Evolutionary conservation across 1,140 invertebrate genomes (phyloP).

Genomic region (Eurytemora carolleeae): DNA sequence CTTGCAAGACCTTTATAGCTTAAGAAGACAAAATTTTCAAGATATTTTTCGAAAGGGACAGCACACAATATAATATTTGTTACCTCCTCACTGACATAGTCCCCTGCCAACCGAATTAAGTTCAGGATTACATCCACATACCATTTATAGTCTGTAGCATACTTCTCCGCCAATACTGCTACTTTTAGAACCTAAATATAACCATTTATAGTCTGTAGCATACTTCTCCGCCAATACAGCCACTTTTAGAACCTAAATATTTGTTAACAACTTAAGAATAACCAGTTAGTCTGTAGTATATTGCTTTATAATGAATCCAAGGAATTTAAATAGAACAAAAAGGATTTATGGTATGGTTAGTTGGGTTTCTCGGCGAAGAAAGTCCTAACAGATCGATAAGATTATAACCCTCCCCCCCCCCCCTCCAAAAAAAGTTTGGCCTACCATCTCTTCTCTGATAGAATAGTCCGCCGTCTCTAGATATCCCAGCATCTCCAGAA

Average conservation of each 20-base stretch:
- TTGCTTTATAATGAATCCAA: conserved; percentile 14
- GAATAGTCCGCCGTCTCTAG: conserved; percentile 98
- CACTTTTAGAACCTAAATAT: conserved; percentile 66
- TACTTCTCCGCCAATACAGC: conserved; percentile 99
- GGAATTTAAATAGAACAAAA: neutral
- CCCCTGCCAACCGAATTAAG: conserved; percentile 95
- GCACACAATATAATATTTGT: no score
- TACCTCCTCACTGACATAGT: conserved; percentile 81
- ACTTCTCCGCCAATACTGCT: conserved; percentile 97
- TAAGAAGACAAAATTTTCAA: no score
- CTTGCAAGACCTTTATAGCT: no score
- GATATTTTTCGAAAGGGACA: no score
- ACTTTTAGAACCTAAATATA: conserved; percentile 70
- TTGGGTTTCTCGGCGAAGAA: no score
- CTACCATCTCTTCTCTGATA: conserved; percentile 96
- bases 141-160: conserved; percentile 98
- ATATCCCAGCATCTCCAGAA: conserved; percentile 98
- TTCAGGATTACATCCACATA: conserved; percentile 97
- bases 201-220: conserved; percentile 97
- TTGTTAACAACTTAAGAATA: neutral
- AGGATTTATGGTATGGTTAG: no score
- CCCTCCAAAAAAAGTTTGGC: no score
- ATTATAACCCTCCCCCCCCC: no score
- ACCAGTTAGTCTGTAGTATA: neutral
- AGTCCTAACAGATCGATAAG: no score